Evolutionary conservation across 2,113 vertebrate genomes (phyloP).

Genomic region (Barnardius zonarius): DNA sequence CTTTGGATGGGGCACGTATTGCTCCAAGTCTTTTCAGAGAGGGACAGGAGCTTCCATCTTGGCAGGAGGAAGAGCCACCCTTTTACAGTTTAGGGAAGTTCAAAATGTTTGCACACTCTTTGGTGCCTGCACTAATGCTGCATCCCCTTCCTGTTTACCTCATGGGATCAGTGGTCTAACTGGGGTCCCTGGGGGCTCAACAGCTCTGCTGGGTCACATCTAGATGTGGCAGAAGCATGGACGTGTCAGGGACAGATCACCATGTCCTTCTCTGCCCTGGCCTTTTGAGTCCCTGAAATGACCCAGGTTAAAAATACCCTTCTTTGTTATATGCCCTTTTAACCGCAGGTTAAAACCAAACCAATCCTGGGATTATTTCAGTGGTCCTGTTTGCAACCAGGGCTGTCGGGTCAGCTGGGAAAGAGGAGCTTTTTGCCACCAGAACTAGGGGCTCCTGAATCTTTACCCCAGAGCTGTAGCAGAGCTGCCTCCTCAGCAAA

Average conservation of each 20-base stretch:
- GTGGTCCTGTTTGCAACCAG: rapidly evolving
- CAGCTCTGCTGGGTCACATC: neutral
- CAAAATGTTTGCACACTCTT: neutral
- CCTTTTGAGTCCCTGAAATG: neutral
- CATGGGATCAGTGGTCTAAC: neutral
- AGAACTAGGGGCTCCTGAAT: neutral
- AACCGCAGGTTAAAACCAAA: neutral
- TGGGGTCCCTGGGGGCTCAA: neutral
- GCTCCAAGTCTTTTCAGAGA: neutral
- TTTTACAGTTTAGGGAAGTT: neutral
- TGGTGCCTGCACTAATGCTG: neutral
- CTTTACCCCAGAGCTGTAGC: neutral
- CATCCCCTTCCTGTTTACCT: neutral
- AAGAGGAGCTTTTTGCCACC: neutral
- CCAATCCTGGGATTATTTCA: neutral
- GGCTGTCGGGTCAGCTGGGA: neutral
- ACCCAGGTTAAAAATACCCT: neutral
- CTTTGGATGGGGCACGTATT: neutral
- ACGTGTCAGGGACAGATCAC: neutral
- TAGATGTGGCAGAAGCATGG: neutral
- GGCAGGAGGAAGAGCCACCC: neutral
- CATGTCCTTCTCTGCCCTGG: neutral
- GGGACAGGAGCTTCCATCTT: neutral
- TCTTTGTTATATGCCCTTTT: neutral
- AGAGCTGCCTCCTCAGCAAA: neutral